phyloP scores from a whole-genome alignment of 2,797 vertebrate genomes.

The Pipistrellus pygmaeus region DNA sequence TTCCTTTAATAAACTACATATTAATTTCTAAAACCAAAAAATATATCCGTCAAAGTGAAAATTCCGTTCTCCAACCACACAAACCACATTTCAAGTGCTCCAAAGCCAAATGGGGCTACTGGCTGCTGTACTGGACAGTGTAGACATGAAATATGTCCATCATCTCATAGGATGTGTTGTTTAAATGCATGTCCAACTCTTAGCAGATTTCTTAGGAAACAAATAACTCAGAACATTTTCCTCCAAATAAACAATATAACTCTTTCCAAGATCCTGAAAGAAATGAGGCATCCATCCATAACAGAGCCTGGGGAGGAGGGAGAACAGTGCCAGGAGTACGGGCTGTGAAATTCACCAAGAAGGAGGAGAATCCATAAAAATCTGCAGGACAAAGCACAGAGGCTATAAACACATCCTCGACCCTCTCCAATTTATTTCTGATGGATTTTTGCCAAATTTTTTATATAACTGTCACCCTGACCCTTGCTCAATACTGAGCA shows the following conservation, averaged over 20 bases:
- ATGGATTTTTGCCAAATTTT: background rate
- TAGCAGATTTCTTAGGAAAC: background rate
- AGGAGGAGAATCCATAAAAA: background rate
- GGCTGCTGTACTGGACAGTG: accelerated
- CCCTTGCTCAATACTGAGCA: background rate
- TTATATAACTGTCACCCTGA: background rate
- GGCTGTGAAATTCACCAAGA: background rate
- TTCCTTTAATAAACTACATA: slow-evolving; percentile 3
- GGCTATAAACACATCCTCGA: background rate
- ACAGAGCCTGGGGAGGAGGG: background rate
- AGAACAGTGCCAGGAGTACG: accelerated
- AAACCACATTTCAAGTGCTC: background rate
- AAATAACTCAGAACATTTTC: background rate
- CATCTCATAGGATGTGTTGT: too few species aligned
- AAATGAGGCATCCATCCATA: background rate
- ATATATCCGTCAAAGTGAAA: background rate
- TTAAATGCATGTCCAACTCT: background rate
- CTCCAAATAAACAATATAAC: background rate
- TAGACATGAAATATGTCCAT: accelerated
- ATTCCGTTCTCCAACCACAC: too few species aligned
- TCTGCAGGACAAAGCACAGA: background rate
- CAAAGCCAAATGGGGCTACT: accelerated
- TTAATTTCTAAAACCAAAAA: slow-evolving; percentile 35
- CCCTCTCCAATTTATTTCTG: background rate
- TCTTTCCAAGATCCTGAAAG: background rate